Conservation (phyloP, 2,888 invertebrate genomes). For the Masnerella sp. region DNA sequence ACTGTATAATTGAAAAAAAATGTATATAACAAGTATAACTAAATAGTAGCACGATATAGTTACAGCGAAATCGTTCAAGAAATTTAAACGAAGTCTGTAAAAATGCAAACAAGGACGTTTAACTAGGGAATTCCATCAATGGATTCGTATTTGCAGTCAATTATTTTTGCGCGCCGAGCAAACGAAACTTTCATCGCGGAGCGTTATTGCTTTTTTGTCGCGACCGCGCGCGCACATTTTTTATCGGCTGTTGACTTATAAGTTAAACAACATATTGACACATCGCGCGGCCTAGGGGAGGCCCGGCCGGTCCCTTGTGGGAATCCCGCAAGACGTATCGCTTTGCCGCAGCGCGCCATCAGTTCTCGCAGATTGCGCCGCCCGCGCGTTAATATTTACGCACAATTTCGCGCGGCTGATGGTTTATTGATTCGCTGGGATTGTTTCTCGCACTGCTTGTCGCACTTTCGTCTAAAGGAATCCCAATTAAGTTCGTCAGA, state of each 20-base stretch:
- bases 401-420: slow-evolving; percentile 55
- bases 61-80: background rate
- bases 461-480: slow-evolving; percentile 15
- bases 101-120: too few relatives aligned
- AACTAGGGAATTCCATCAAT: background rate
- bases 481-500: slow-evolving; percentile 40
- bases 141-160: slow-evolving; percentile 14
- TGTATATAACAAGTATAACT: too few relatives aligned
- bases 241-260: slow-evolving; percentile 57
- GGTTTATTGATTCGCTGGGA: slow-evolving; percentile 54
- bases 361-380: slow-evolving; percentile 55
- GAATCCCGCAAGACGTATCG: slow-evolving; percentile 56
- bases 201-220: slow-evolving; percentile 31
- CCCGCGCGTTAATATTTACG: slow-evolving; percentile 60
- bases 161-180: slow-evolving; percentile 8
- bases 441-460: slow-evolving; percentile 43
- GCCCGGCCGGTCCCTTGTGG: slow-evolving; percentile 53
- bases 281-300: slow-evolving; percentile 35
- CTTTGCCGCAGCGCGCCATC: slow-evolving; percentile 48
- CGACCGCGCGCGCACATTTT: slow-evolving; percentile 29
- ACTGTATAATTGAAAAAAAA: too few relatives aligned
- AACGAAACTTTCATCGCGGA: slow-evolving; percentile 17
- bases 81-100: background rate
- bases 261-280: slow-evolving; percentile 59
- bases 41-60: too few relatives aligned